A percentile compares a stretch with the other conserved stretches of the same genome.
These are phyloP conservation scores for Blastobasis adustella DNA, from an alignment of 2,888 invertebrate genomes.

Conservation along the genomic window DNA sequence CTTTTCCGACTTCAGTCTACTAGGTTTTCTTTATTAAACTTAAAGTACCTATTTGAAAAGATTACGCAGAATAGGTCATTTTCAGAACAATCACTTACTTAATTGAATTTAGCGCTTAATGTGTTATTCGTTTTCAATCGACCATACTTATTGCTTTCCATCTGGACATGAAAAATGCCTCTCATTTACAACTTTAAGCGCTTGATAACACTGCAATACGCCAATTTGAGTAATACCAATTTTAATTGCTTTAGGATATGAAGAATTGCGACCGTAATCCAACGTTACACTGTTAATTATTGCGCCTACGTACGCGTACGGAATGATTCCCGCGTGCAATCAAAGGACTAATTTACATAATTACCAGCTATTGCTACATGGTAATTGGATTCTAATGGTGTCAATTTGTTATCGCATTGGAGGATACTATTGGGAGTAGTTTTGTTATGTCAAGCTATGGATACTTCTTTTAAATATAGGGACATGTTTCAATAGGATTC, in stretches of 20 bases:
- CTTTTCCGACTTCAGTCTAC: no score
- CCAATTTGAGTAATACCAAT: conserved; percentile 1
- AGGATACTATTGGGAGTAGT: not conserved
- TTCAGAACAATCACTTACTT: no score
- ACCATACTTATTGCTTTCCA: no score
- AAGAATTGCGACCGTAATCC: conserved; percentile 5
- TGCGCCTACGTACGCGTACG: no score
- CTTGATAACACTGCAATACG: not conserved
- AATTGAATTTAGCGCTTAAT: no score
- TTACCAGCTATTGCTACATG: conserved; percentile 31
- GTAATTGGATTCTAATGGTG: conserved; percentile 51
- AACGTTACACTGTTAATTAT: conserved; percentile 10
- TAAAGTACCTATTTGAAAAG: no score
- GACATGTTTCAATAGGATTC: no score
- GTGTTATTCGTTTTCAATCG: no score
- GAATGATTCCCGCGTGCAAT: conserved; percentile 30
- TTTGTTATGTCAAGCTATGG: no score
- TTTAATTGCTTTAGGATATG: conserved; percentile 5
- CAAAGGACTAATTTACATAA: conserved; percentile 54
- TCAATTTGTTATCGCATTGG: conserved; percentile 42
- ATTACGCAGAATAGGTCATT: no score
- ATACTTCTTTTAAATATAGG: no score
- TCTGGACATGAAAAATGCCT: not conserved
- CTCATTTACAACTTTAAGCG: not conserved
- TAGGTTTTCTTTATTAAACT: no score